Evolutionary conservation across 2,888 invertebrate genomes (phyloP), one percentile per base, ranked within the genome.

Genomic region (Miltochrista miniata): DNA sequence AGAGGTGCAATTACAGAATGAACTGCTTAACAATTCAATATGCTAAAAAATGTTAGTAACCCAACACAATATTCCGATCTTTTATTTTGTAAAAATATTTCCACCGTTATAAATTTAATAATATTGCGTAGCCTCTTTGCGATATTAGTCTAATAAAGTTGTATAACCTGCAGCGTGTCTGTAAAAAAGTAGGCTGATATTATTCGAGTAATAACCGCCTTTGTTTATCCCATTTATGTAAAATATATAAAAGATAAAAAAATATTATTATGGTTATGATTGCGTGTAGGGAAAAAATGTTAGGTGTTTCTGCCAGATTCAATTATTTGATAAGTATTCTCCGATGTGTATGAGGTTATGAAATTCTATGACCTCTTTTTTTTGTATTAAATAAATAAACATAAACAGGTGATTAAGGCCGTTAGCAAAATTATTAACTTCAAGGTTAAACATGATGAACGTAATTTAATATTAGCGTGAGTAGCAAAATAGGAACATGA

Each of bases 261-360:
- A 24, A 24, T 49, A 61, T 58, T 61, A 44, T 48, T 37, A 56
- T 52, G 51, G 48, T 57, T 55, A 62, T 15, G 50, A 55, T 64
- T 59, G 63, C 67, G 59, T 66, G 63, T 57, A 53, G 44, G 18
- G 53, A 50, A 61, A 46, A 64, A 55, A 50, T 46, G 13, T 38
- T 43, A 30, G 38, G 44, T 45, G 39, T 56, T 61, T 51, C 42
- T 54, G 47, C 53, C 52, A 36, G 64, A 66, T 64, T 64, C 66
- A 49, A 66, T 64, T 66, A 64, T 66, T 59, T 63, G 64, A 64
- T 66, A 66, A 59, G 48, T 57, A 34, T 41, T 59, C 45, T 50
- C 36, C 51, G 31, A 59, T 66, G 54, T 52, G 56, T 54, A 45
- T 31, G 49, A 29, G 31, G 43, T 15, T 51, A 56, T 56, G 45